Evolutionary conservation across 1,140 invertebrate species (phyloP).

Genomic region (Elysia chlorotica): DNA sequence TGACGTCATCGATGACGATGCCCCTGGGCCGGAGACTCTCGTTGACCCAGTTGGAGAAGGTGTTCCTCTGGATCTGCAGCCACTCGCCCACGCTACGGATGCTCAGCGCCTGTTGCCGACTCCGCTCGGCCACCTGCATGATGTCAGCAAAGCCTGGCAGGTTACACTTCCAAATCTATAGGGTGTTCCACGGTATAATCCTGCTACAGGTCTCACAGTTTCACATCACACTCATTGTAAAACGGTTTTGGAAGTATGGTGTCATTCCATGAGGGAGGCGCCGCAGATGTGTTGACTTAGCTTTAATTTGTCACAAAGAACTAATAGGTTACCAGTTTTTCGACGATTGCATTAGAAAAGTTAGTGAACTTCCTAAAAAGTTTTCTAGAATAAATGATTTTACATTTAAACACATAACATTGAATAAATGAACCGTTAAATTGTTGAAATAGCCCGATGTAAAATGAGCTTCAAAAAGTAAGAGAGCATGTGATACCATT

Average conservation of each 20-base stretch:
- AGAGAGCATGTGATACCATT: too few relatives aligned
- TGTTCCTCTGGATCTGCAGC: slow-evolving; percentile 95
- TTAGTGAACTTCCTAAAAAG: too few relatives aligned
- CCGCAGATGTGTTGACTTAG: background rate
- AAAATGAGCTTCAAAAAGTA: too few relatives aligned
- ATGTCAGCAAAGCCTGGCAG: background rate
- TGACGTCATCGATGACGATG: slow-evolving; percentile 70
- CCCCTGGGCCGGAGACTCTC: slow-evolving; percentile 74
- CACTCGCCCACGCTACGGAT: slow-evolving; percentile 36
- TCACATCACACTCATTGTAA: background rate
- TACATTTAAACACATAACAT: too few relatives aligned
- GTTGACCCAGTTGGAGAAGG: slow-evolving; percentile 98
- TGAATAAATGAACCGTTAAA: too few relatives aligned
- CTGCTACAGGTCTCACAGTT: background rate
- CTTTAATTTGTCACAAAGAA: too few relatives aligned
- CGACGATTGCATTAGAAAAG: too few relatives aligned
- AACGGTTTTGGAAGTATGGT: background rate
- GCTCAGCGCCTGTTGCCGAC: slow-evolving; percentile 11
- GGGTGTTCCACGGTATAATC: background rate
- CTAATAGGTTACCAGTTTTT: too few relatives aligned
- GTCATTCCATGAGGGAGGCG: background rate
- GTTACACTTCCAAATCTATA: background rate
- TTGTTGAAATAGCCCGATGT: too few relatives aligned
- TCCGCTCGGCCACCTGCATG: background rate
- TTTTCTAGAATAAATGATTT: too few relatives aligned